Base-by-base conservation (phyloP, 2,888 invertebrate genomes). In the Rhamnusium bicolor region DNA sequence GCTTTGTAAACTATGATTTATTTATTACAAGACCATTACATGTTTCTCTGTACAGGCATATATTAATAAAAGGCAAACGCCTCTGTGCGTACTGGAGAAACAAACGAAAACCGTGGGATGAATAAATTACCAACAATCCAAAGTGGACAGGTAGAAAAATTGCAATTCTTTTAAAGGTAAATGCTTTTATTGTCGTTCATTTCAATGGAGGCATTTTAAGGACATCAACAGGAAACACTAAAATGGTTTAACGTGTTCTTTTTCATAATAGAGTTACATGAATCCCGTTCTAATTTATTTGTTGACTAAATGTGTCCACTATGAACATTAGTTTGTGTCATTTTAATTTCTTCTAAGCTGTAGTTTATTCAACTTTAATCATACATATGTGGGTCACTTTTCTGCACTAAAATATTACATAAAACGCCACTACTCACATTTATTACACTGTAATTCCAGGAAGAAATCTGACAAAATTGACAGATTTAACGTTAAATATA, bases 41-140 rank as follows among this genome's bases (percentile, higher is more conserved):
- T 24, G 24, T 24, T 24, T 6, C 24, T 24, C 6, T 24, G 24
- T 24, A 24, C 40, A 5, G 40, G 40, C 40, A n/a, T n/a, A n/a
- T n/a, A 40, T 40, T 40, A 40, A 40, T 40, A 40, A 40, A 40
- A n/a, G 40, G 3, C 40, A n/a, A 40, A 56, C 54, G 24, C 54
- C 54, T 56, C 14, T 27, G 24, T 14, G 54, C 21, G 54, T n/a
- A n/a, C 24, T 27, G 6, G 6, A n/a, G 54, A 56, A 56, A 60
- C 32, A 60, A 60, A 60, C 32, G 58, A 60, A 40, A 7, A 10
- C 10, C 58, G 58, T 60, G 58, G 18, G 32, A 60, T 10, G 58
- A 60, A 60, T 60, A 60, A 18, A 29, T 60, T 60, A 60, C 16
- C 16, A 8, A 16, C 58, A 16, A 32, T 14, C 16, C 54, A 16